phyloP scores from a whole-genome alignment of 2,888 invertebrate species.

The Sipha maydis region DNA sequence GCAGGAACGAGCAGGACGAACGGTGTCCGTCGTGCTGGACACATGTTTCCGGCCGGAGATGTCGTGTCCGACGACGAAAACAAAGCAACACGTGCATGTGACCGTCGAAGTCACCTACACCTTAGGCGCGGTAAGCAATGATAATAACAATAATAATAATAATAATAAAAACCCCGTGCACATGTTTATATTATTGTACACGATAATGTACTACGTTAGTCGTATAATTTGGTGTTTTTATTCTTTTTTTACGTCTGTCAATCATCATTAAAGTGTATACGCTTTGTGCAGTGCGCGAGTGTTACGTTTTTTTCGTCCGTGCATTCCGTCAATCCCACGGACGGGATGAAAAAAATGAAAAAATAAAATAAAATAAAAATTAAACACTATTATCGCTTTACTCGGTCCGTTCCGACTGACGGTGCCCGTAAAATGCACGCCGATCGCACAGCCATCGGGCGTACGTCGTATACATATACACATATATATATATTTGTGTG shows the following conservation, averaged over 20 bases:
- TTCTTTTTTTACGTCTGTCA: constrained; percentile 46
- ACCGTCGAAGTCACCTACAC: background rate
- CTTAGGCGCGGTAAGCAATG: constrained; percentile 7
- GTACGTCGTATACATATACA: background rate
- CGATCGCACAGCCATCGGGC: constrained; percentile 10
- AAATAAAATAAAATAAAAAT: background rate
- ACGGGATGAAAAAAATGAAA: constrained; percentile 22
- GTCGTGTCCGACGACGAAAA: constrained; percentile 15
- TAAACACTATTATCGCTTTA: constrained; percentile 57
- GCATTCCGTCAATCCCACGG: constrained; percentile 9
- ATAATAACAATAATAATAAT: background rate
- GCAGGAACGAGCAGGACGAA: background rate
- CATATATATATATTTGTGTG: background rate
- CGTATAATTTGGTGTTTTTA: background rate
- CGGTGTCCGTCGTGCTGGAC: background rate
- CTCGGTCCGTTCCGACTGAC: constrained; percentile 61
- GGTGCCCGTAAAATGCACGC: constrained; percentile 28
- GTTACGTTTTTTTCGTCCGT: constrained; percentile 23
- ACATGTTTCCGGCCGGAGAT: constrained; percentile 15
- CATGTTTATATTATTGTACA: no score
- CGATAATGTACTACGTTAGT: background rate
- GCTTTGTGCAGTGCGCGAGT: constrained; percentile 44
- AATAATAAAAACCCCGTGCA: background rate
- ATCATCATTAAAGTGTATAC: constrained; percentile 52
- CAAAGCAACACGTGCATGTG: background rate